These are phyloP conservation scores for Sepiola atlantica DNA, from an alignment of 2,888 invertebrate genomes.

Conservation along the genomic window DNA sequence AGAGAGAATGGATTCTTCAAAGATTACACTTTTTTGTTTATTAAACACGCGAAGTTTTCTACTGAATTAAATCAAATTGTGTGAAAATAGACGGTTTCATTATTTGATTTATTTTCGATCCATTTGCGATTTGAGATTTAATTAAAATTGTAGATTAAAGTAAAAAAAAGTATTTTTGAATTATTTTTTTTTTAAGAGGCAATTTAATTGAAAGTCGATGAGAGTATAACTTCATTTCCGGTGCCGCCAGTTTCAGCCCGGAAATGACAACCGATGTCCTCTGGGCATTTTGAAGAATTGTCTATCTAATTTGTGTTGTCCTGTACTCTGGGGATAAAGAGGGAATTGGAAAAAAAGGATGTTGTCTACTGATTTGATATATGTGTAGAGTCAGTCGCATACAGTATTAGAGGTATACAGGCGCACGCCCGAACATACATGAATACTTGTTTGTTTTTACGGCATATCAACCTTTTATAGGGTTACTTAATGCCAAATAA, in stretches of 20 bases:
- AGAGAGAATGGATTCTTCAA: no score
- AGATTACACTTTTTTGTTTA: no score
- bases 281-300: not conserved
- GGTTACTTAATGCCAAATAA: no score
- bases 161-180: not conserved
- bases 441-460: not conserved
- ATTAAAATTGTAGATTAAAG: not conserved
- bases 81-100: not conserved
- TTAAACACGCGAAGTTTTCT: no score
- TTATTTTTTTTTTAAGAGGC: not conserved
- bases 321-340: not conserved
- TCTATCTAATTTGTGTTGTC: not conserved
- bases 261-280: not conserved
- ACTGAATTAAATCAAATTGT: no score
- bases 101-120: not conserved
- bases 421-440: not conserved
- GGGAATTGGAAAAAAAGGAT: not conserved
- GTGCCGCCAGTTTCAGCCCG: not conserved
- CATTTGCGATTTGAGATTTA: not conserved
- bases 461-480: no score
- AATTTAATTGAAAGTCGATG: not conserved
- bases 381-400: not conserved
- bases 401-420: not conserved
- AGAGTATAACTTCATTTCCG: not conserved
- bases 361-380: not conserved